These are phyloP conservation scores for Pedicia rivosa DNA, from an alignment of 2,888 invertebrate genomes.

Conservation along the genomic window DNA sequence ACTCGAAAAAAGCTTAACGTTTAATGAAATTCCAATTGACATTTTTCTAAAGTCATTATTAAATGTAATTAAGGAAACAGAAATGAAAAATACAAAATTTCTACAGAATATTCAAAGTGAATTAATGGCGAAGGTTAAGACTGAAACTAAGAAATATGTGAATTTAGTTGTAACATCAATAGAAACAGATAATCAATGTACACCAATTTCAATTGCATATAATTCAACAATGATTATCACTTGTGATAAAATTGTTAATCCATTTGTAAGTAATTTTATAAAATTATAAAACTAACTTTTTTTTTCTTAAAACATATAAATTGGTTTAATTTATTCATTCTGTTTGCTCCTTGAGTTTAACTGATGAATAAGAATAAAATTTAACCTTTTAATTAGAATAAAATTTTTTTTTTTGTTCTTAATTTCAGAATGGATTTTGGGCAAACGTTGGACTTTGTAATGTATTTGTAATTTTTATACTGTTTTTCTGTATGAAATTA, in stretches of 20 bases:
- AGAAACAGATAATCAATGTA: constrained; percentile 49
- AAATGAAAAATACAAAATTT: constrained; percentile 45
- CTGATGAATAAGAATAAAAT: background rate
- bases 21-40: constrained; percentile 52
- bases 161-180: constrained; percentile 42
- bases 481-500: constrained; percentile 62
- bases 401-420: background rate
- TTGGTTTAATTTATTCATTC: too few species aligned
- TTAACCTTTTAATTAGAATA: background rate
- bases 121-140: constrained; percentile 46
- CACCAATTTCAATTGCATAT: constrained; percentile 62
- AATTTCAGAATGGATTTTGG: constrained; percentile 81
- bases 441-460: constrained; percentile 72
- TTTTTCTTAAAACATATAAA: too few species aligned
- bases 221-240: constrained; percentile 60
- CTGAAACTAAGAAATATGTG: constrained; percentile 50
- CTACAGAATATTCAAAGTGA: constrained; percentile 49
- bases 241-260: constrained; percentile 68
- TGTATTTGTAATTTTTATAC: constrained; percentile 64
- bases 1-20: constrained; percentile 48
- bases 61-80: constrained; percentile 49
- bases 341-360: too few species aligned
- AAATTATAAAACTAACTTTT: background rate
- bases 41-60: constrained; percentile 51
- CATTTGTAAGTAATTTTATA: constrained; percentile 49